These are phyloP conservation scores for Nymphalis urticae DNA, from an alignment of 2,888 invertebrate species.

Conservation along the genomic window DNA sequence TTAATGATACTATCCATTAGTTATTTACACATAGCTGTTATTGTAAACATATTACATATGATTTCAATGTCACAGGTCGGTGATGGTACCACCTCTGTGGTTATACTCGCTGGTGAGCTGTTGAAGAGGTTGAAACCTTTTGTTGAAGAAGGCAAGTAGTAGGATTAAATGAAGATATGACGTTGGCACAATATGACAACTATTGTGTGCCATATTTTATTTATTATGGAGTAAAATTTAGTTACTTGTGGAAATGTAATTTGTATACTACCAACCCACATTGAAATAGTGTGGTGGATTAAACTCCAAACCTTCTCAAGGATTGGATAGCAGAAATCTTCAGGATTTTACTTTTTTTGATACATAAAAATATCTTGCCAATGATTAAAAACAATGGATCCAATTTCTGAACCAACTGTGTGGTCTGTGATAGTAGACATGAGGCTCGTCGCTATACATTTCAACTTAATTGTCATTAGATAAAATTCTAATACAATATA, in stretches of 20 bases:
- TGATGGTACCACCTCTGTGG: slow-evolving; percentile 99
- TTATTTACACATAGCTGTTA: background rate
- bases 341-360: no score
- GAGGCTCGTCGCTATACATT: slow-evolving; percentile 11
- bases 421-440: slow-evolving; percentile 37
- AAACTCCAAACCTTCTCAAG: no score
- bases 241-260: no score
- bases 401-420: slow-evolving; percentile 41
- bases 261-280: no score
- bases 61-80: slow-evolving; percentile 86
- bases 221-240: no score
- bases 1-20: slow-evolving; percentile 37
- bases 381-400: slow-evolving; percentile 43
- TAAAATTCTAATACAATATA: background rate
- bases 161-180: no score
- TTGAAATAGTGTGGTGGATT: no score
- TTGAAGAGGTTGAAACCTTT: slow-evolving; percentile 96
- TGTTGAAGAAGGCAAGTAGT: slow-evolving; percentile 90
- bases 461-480: background rate
- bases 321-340: no score
- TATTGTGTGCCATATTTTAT: no score
- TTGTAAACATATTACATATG: background rate
- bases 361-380: slow-evolving; percentile 15
- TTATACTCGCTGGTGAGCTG: slow-evolving; percentile 96
- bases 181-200: no score